These are phyloP conservation scores for Deilephila elpenor DNA, from an alignment of 2,888 invertebrate genomes.

Conservation along the genomic window DNA sequence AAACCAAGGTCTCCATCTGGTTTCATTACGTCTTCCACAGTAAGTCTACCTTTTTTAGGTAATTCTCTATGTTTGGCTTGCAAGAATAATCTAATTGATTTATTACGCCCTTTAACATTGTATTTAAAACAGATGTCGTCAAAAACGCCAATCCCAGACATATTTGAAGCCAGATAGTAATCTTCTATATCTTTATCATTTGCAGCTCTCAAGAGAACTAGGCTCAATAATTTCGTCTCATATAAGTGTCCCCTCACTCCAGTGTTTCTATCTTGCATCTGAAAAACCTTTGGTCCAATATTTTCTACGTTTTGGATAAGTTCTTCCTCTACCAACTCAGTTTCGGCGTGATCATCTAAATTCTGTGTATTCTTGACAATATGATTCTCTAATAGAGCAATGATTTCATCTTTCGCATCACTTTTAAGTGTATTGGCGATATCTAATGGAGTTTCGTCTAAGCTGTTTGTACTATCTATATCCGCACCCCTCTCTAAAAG, in stretches of 20 bases:
- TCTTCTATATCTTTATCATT: conserved; percentile 20
- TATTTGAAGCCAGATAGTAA: conserved; percentile 32
- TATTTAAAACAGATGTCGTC: conserved; percentile 32
- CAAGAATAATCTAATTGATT: conserved; percentile 27
- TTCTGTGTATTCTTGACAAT: not conserved
- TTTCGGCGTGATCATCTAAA: not conserved
- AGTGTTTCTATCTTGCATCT: conserved; percentile 29
- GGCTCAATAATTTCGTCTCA: conserved; percentile 30
- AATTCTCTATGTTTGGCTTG: conserved; percentile 34
- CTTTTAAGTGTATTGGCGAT: conserved; percentile 20
- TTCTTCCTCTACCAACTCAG: not conserved
- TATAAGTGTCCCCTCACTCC: conserved; percentile 32
- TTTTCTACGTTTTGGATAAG: not conserved
- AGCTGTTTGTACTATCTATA: conserved; percentile 18
- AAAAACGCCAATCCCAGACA: conserved; percentile 31
- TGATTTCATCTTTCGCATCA: conserved; percentile 14
- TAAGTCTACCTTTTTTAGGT: conserved; percentile 28
- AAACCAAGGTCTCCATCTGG: conserved; percentile 27
- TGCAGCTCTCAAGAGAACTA: conserved; percentile 29
- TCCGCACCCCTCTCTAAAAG: conserved; percentile 27
- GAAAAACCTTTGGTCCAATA: not conserved
- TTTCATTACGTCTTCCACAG: conserved; percentile 28
- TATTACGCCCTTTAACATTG: conserved; percentile 22
- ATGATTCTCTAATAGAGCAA: not conserved
- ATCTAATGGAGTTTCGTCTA: conserved; percentile 29